A percentile compares a stretch with the other conserved stretches of the same genome.
These are phyloP conservation scores for Dorcus hopei DNA, from an alignment of 2,888 invertebrate species.

Conservation along the genomic window DNA sequence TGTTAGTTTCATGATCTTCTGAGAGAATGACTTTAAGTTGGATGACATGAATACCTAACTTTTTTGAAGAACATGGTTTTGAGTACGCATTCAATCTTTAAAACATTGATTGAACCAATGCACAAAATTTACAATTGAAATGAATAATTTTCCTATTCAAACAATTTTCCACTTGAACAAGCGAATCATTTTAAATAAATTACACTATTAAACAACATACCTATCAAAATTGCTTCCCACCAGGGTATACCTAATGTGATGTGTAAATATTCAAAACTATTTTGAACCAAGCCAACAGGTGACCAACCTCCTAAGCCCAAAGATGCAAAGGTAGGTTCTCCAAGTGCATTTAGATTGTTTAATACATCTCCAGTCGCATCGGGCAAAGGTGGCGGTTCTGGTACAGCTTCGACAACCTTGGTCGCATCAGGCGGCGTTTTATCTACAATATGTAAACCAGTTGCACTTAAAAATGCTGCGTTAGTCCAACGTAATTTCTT, in stretches of 20 bases:
- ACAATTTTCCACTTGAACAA: too few relatives aligned
- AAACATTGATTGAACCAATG: too few relatives aligned
- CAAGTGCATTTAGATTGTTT: conserved; percentile 47
- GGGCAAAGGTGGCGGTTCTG: conserved; percentile 39
- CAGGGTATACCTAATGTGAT: conserved; percentile 81
- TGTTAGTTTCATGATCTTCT: too few relatives aligned
- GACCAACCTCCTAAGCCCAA: conserved; percentile 80
- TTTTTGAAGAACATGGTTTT: too few relatives aligned
- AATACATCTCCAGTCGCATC: conserved; percentile 30
- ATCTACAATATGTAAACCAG: conserved; percentile 18
- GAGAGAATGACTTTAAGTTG: too few relatives aligned
- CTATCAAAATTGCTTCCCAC: conserved; percentile 85
- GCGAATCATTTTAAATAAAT: too few relatives aligned
- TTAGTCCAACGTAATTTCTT: background rate
- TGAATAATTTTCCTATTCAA: too few relatives aligned
- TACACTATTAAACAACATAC: conserved; percentile 42
- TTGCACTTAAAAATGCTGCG: conserved; percentile 5
- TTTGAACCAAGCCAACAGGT: conserved; percentile 80
- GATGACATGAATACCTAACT: too few relatives aligned
- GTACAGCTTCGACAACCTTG: conserved; percentile 16
- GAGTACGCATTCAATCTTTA: too few relatives aligned
- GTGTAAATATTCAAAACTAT: conserved; percentile 79
- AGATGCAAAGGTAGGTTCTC: conserved; percentile 76
- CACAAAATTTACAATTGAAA: too few relatives aligned
- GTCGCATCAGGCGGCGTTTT: conserved; percentile 25